Evolutionary conservation across 2,888 invertebrate species (phyloP), one percentile per base, ranked within the genome.

Genomic region (Myathropa florea): DNA sequence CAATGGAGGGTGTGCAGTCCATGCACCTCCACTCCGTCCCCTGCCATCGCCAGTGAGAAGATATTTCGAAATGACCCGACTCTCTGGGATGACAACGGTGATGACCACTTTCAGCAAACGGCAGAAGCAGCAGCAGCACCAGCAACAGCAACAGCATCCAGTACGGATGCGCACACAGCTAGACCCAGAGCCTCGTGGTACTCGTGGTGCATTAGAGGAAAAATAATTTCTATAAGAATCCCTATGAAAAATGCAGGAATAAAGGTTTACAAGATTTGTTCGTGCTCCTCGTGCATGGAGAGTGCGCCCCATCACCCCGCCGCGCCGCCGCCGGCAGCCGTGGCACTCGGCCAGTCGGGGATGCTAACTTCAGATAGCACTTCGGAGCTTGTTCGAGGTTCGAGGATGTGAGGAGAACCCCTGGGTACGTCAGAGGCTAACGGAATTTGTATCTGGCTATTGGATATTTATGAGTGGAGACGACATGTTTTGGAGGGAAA

Each of bases 401-500:
- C 46, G 75, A 59, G 57, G 60, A 82, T 77, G 82, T 57, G 57
- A 23, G 24, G 55, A 21, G 77, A 81, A 84, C 84, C 75, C 71
- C 84, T 78, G 82, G 83, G 83, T 78, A 82, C 61, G 65, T 77
- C 86, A 78, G 86, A 79, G 86, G 86, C 86, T 86, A 86, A 86
- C 86, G 86, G 86, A 86, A 86, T 86, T 86, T 86, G 86, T 86
- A 86, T 86, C 79, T 83, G 75, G 86, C 83, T 86, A 86, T 86
- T 86, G 86, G 86, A 86, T 86, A 86, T 86, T 86, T 86, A 86
- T 86, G 86, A 86, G 86, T 75, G 78, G 83, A 79, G 73, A 75
- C 78, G 83, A 83, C 86, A 83, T 86, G 86, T 67, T 75, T 73
- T 53, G 14, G 55, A 65, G 64, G 24, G 72, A 64, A 82, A 82